A percentile compares a stretch with the other conserved stretches of the same genome.
These are phyloP conservation scores for Eueremaeus valkanovi DNA, from an alignment of 2,888 invertebrate species.

Conservation along the genomic window DNA sequence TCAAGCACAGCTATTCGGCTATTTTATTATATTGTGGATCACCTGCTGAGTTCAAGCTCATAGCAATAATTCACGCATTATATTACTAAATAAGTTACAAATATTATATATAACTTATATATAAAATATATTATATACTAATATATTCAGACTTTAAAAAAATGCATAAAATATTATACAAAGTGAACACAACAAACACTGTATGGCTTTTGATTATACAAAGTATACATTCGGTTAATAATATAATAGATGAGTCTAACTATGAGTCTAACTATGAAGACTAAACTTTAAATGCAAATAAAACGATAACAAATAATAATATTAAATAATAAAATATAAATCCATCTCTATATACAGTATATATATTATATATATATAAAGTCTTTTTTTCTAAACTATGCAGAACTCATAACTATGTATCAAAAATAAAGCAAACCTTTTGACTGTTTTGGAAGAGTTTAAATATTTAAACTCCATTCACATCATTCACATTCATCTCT, in stretches of 20 bases:
- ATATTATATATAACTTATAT: constrained; percentile 25
- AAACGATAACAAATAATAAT: constrained; percentile 2
- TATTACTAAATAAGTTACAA: constrained; percentile 34
- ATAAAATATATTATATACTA: not conserved
- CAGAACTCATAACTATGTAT: constrained; percentile 26
- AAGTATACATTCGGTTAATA: not conserved
- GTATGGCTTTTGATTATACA: not conserved
- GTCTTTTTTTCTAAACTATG: not conserved
- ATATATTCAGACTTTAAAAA: constrained; percentile 22
- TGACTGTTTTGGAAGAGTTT: not conserved
- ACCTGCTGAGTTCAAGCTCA: constrained; percentile 19
- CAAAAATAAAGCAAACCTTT: too few relatives aligned
- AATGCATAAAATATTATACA: constrained; percentile 20
- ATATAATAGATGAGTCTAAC: constrained; percentile 3
- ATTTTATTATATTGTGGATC: not conserved
- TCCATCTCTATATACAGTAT: too few relatives aligned
- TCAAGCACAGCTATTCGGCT: not conserved
- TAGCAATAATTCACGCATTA: constrained; percentile 33
- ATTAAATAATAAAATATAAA: not conserved
- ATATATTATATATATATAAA: too few relatives aligned
- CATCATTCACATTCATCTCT: not conserved
- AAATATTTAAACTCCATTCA: not conserved
- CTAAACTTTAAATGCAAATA: constrained; percentile 5
- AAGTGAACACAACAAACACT: not conserved
- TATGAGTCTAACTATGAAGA: too few relatives aligned